Evolutionary conservation across 2,113 vertebrate species (phyloP).

Genomic region (Passer montanus): DNA sequence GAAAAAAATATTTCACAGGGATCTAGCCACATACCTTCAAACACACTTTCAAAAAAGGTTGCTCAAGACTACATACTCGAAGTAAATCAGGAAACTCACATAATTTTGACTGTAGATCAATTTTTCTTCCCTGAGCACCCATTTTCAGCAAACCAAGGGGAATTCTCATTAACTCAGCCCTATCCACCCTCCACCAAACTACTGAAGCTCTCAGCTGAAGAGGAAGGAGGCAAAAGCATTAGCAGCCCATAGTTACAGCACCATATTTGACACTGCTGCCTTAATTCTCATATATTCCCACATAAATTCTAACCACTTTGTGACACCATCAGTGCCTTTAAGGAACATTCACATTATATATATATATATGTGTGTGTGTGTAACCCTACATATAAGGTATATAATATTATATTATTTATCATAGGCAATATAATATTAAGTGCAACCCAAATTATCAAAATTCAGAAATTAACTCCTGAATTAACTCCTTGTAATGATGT

Average conservation of each 20-base stretch:
- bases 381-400: neutral
- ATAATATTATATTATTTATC: too few species aligned
- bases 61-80: neutral
- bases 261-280: neutral
- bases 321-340: neutral
- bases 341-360: neutral
- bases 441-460: neutral
- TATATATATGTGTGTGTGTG: too few species aligned
- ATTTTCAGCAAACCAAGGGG: neutral
- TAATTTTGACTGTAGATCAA: neutral
- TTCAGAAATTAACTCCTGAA: neutral
- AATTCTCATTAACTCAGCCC: neutral
- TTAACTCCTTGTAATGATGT: neutral
- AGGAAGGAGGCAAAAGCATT: neutral
- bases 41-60: neutral
- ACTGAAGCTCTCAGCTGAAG: neutral
- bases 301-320: neutral
- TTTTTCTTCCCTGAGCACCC: accelerated
- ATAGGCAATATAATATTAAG: neutral
- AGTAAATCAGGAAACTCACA: neutral
- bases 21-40: neutral
- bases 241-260: neutral
- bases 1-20: neutral
- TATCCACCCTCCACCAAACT: neutral
- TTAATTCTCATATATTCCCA: neutral